Evolutionary conservation across 2,113 vertebrate species (phyloP).

Genomic region (Notothenia coriiceps): DNA sequence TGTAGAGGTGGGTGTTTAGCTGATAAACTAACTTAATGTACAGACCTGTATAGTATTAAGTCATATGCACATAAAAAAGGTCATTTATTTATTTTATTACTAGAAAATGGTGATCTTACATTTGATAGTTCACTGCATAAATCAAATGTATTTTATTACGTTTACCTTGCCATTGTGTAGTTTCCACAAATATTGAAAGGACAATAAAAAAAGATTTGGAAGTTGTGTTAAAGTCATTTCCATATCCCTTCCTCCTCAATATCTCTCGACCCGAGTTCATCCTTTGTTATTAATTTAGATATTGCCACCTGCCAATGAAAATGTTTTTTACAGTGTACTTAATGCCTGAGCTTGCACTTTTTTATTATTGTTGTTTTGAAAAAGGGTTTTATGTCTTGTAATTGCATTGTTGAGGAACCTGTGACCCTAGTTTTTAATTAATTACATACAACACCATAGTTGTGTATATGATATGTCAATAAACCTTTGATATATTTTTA

Average conservation of each 20-base stretch:
- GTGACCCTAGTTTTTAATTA: too few relatives aligned
- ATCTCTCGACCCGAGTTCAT: constrained; percentile 49
- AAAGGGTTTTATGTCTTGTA: too few relatives aligned
- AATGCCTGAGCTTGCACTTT: too few relatives aligned
- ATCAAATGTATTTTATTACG: constrained; percentile 37
- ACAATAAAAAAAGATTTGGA: constrained; percentile 49
- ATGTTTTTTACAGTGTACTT: not conserved
- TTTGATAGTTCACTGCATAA: constrained; percentile 49
- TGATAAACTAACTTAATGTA: constrained; percentile 10
- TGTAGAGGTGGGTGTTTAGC: not conserved
- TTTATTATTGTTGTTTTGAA: too few relatives aligned
- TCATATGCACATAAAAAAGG: constrained; percentile 47
- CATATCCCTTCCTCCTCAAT: constrained; percentile 72
- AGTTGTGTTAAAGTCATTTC: constrained; percentile 62
- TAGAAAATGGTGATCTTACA: constrained; percentile 5
- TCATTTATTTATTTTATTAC: constrained; percentile 44
- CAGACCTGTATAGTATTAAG: constrained; percentile 39
- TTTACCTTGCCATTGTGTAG: constrained; percentile 32
- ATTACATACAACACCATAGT: too few relatives aligned
- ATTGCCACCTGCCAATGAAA: constrained; percentile 64
- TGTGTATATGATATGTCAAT: too few relatives aligned
- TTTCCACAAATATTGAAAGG: constrained; percentile 6
- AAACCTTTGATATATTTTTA: too few relatives aligned
- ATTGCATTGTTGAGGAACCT: too few relatives aligned
- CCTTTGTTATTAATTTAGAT: constrained; percentile 36